A percentile compares a stretch with the other conserved stretches of the same genome.
Evolutionary conservation across 2,797 vertebrate genomes (phyloP).

Genomic region (Paedocypris micromegethes): DNA sequence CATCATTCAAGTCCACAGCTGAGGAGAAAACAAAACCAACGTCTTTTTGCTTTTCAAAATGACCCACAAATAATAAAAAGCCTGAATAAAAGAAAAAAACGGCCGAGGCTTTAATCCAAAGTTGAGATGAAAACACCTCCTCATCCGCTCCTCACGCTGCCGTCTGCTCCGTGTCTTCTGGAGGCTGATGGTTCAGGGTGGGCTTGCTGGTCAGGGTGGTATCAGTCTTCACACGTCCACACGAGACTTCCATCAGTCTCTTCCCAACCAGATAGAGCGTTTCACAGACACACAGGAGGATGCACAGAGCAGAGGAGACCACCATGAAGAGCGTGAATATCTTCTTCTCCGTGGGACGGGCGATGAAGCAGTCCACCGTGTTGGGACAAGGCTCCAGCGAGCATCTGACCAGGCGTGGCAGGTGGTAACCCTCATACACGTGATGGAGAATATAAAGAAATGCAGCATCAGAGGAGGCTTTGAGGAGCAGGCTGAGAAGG

Average conservation of each 20-base stretch:
- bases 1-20: no score
- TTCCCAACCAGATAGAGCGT: constrained; percentile 78
- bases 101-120: no score
- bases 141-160: no score
- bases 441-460: constrained; percentile 82
- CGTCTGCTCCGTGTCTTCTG: no score
- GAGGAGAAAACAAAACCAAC: no score
- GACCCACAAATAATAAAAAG: no score
- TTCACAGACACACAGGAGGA: constrained; percentile 82
- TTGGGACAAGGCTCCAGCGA: constrained; percentile 79
- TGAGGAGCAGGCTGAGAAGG: constrained; percentile 81
- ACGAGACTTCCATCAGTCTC: constrained; percentile 53
- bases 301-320: constrained; percentile 69
- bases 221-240: no score
- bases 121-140: no score
- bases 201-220: no score
- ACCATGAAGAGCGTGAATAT: constrained; percentile 92
- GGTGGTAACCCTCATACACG: constrained; percentile 78
- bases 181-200: no score
- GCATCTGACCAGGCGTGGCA: constrained; percentile 77
- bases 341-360: constrained; percentile 85
- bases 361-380: constrained; percentile 84
- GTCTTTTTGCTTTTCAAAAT: no score
- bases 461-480: constrained; percentile 69
- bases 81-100: no score